Conservation (phyloP, 1,140 invertebrate species). For the Ostrea denselamellosa region DNA sequence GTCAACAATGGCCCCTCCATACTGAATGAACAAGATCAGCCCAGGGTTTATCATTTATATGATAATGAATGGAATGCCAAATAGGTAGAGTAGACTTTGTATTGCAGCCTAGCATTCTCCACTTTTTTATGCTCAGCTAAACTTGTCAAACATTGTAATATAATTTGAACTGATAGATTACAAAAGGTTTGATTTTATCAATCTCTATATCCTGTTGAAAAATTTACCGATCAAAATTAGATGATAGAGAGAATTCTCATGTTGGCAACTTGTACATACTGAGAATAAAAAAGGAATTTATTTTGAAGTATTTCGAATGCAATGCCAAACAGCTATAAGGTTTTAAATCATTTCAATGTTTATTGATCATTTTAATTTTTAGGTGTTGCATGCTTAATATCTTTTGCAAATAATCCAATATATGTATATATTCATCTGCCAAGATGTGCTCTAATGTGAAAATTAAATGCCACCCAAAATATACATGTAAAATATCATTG, state of each 20-base stretch:
- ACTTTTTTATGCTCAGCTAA: background rate
- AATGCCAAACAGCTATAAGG: background rate
- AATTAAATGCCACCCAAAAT: background rate
- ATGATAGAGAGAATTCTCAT: background rate
- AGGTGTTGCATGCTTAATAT: background rate
- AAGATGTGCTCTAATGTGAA: background rate
- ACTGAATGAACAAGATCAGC: background rate
- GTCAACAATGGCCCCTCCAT: background rate
- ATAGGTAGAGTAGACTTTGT: background rate
- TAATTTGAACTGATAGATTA: background rate
- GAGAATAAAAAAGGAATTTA: background rate
- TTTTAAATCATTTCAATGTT: background rate
- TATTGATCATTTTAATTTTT: background rate
- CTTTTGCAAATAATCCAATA: background rate
- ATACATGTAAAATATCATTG: slow-evolving; percentile 13
- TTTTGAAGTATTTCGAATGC: background rate
- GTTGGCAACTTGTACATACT: background rate
- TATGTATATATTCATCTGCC: background rate
- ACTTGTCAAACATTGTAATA: background rate
- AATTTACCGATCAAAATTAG: background rate
- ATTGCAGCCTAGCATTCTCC: background rate
- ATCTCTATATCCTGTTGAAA: background rate
- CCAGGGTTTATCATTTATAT: slow-evolving; percentile 19
- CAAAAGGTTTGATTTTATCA: slow-evolving; percentile 4
- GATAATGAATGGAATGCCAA: slow-evolving; percentile 21